These are phyloP conservation scores for Sitobion miscanthi DNA, from an alignment of 1,140 invertebrate species.

Conservation along the genomic window DNA sequence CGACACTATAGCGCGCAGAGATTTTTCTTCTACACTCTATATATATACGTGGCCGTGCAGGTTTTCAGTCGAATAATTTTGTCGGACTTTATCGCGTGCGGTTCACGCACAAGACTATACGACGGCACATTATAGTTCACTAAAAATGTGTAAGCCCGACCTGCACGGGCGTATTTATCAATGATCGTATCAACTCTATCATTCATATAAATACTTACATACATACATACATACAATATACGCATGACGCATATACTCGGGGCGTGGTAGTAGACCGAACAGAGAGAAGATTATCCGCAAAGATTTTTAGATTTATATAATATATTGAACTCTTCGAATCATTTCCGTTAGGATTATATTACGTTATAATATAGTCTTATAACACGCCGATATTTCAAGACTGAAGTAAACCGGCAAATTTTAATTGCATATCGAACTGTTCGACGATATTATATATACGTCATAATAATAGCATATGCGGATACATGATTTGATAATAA, in stretches of 20 bases:
- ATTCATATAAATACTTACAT: background rate
- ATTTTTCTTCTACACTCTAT: background rate
- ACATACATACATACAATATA: too few relatives aligned
- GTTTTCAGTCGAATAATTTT: background rate
- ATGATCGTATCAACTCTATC: background rate
- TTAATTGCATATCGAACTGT: background rate
- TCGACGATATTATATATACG: background rate
- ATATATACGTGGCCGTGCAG: background rate
- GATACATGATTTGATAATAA: background rate
- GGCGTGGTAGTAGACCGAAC: background rate
- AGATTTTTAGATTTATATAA: background rate
- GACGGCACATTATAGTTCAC: background rate
- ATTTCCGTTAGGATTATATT: background rate
- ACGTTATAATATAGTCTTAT: background rate
- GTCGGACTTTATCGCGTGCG: background rate
- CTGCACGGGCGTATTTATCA: background rate
- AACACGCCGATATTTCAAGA: background rate
- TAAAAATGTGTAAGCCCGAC: background rate
- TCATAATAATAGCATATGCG: background rate
- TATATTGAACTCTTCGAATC: background rate
- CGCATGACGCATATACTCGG: background rate
- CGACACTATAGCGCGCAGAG: background rate
- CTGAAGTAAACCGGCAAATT: background rate
- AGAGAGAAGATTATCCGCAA: background rate
- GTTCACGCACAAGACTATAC: background rate